A percentile compares a stretch with the other conserved stretches of the same genome.
These are phyloP conservation scores for Oxyura jamaicensis DNA, from an alignment of 2,113 vertebrate species.

Conservation along the genomic window DNA sequence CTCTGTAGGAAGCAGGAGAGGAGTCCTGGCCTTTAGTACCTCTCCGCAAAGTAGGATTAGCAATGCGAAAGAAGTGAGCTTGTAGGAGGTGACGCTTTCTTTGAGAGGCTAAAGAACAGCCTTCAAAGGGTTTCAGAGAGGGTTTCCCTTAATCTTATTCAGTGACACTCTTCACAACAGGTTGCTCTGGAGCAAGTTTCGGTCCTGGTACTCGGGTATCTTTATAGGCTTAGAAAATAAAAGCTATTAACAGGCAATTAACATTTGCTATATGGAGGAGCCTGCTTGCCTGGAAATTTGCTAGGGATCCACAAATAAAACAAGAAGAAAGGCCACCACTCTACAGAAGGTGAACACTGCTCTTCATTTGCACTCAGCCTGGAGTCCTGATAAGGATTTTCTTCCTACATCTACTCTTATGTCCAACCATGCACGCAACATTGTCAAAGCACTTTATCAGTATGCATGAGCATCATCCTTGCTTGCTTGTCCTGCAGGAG, in stretches of 20 bases:
- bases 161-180: background rate
- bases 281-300: background rate
- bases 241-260: background rate
- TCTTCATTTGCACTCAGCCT: background rate
- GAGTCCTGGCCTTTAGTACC: background rate
- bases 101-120: background rate
- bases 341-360: background rate
- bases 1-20: background rate
- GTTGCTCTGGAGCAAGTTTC: background rate
- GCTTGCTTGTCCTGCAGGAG: background rate
- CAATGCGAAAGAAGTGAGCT: background rate
- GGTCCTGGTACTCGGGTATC: background rate
- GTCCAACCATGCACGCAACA: background rate
- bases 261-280: background rate
- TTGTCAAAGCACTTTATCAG: background rate
- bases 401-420: background rate
- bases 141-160: background rate
- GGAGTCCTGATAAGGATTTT: background rate
- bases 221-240: background rate
- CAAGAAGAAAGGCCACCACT: background rate
- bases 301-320: background rate
- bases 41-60: background rate
- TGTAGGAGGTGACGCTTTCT: rapidly evolving
- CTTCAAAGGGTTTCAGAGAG: background rate
- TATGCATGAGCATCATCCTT: background rate